Base-by-base conservation (phyloP, 2,113 vertebrate genomes). In the Neogobius melanostomus region DNA sequence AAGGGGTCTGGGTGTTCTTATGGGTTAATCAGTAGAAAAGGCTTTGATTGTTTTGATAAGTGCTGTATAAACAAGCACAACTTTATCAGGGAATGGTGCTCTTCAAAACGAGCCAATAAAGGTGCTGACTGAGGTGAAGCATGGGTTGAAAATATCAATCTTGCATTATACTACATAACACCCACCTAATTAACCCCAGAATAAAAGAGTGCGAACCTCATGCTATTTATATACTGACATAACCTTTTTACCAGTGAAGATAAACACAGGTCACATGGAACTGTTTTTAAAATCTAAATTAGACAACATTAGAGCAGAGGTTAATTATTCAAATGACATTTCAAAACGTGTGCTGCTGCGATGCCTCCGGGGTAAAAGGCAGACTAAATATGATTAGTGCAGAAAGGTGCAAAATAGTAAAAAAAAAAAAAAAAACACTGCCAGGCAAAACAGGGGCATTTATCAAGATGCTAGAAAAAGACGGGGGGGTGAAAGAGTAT, bases 321-420 rank as follows among this genome's bases (percentile, higher is more conserved):
- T 60, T 82, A 85, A 86, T 72, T 48, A 75, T 80, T 78, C 69
- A 72, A 69, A 77, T 76, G 10, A 79, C 71, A 79, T 85, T 77
- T 73, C 72, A 59, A 71, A 71, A 43, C 50, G 46, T 8, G 62
- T n/a, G 46, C 11, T 76, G 45, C 56, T 68, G 9, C 2, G 62
- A 21, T 6, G 50, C 15, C 77, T 72, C 71, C 6, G 28, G 67
- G 80, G 75, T 12, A 47, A 60, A 51, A 11, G 62, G 54, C 51
- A 53, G 16, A 44, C 60, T 69, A 69, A 69, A 75, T 68, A 79
- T 64, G 54, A 61, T 61, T 28, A 57, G 59, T 45, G 59, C 45
- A 64, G 62, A 64, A 64, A 64, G 45, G 62, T 64, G 62, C 62
- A 64, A 47, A 6, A 64, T 17, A 21, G 11, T 36, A 64, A 42